Evolutionary conservation across 2,113 vertebrate species (phyloP), one percentile per base, ranked within the genome.

Genomic region (Coregonus clupeaformis): DNA sequence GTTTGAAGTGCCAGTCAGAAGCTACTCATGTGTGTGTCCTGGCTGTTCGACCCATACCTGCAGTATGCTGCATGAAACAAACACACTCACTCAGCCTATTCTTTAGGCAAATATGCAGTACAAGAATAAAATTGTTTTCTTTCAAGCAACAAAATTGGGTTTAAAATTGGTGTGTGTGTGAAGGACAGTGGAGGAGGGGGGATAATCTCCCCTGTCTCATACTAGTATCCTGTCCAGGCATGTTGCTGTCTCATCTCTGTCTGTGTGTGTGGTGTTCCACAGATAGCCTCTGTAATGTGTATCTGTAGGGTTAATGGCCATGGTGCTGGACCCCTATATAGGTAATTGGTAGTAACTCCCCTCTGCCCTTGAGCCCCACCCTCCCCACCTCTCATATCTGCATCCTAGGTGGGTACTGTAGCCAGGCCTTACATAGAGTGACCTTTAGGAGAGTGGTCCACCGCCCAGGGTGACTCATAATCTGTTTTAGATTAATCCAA

Each of bases 1-100:
- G 80, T 80, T 87, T 88, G 82, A 91, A 80, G 42, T 25, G 86
- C 60, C 81, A 75, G 29, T 83, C 82, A 89, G 82, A 76, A 89
- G 80, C 82, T 63, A 69, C 73, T 78, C 76, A 36, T 36, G 71
- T 81, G 85, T 80, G 76, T 84, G 80, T 84, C 82, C 62, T 7
- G 68, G 49, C 71, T 75, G 67, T 22, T 45, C 63, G 69, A 66
- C 66, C 68, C 64, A 77, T 71, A 62, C 72, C 57, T 62, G 69
- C 68, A 70, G 45, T 30, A 1, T 1, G 55, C 60, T 30, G 45
- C 59, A 24, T 7, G 14, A 47, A 24, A 29, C 20, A 16, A 13
- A 7, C 65, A 80, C 18, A 4, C 20, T 24, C 22, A 42, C 71
- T 25, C n/a, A 14, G 63, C 12, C 9, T 72, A 22, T 36, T 24